phyloP scores from a whole-genome alignment of 2,113 vertebrate genomes.

The Pseudopipra pipra region DNA sequence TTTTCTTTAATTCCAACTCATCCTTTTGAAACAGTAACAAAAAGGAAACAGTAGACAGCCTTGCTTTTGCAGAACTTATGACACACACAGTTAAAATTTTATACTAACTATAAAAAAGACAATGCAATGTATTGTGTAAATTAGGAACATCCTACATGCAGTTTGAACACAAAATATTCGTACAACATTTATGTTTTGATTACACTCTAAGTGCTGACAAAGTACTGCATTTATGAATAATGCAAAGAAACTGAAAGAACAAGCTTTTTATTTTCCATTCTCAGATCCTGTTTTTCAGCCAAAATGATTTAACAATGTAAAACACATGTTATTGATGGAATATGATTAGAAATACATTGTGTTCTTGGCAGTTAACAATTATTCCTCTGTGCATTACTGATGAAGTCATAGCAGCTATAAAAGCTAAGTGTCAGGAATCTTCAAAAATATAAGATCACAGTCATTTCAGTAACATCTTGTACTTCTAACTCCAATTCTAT shows the following conservation, averaged over 20 bases:
- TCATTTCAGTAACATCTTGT: neutral
- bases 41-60: neutral
- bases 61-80: constrained; percentile 20
- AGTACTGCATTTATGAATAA: constrained; percentile 77
- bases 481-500: neutral
- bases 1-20: neutral
- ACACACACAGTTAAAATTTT: constrained; percentile 39
- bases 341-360: constrained; percentile 74
- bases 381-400: constrained; percentile 55
- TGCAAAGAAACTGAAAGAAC: constrained; percentile 70
- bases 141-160: constrained; percentile 45
- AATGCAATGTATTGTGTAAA: constrained; percentile 32
- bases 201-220: constrained; percentile 72
- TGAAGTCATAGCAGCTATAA: constrained; percentile 16
- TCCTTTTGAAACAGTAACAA: constrained; percentile 36
- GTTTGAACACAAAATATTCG: constrained; percentile 65
- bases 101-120: constrained; percentile 45
- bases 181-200: constrained; percentile 82
- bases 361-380: constrained; percentile 73
- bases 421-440: constrained; percentile 23
- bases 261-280: constrained; percentile 66
- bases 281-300: constrained; percentile 64
- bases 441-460: constrained; percentile 17
- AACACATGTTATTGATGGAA: constrained; percentile 72
- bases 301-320: constrained; percentile 73